phyloP scores from a whole-genome alignment of 2,888 invertebrate species.

The Doris montereyensis region DNA sequence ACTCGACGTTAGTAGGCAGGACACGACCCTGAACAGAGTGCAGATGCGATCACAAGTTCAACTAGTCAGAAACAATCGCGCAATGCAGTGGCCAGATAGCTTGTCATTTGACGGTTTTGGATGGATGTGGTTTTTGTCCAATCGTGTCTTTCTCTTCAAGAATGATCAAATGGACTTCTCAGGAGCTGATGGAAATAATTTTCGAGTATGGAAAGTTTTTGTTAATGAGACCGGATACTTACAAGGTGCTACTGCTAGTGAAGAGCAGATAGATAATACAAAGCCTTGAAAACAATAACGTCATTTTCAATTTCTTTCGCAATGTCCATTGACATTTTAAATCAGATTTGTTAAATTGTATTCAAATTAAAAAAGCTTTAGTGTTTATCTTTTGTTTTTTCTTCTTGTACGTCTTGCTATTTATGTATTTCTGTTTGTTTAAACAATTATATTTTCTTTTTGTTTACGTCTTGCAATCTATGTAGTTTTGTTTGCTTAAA shows the following conservation, averaged over 20 bases:
- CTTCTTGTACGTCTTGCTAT: too few species aligned
- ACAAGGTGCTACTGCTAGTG: background rate
- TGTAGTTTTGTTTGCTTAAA: too few species aligned
- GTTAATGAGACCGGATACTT: conserved; percentile 45
- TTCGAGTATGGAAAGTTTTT: conserved; percentile 46
- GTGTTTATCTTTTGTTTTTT: too few species aligned
- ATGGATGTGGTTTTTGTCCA: conserved; percentile 59
- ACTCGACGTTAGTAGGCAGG: conserved; percentile 46
- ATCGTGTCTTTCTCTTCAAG: conserved; percentile 51
- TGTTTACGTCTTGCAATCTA: too few species aligned
- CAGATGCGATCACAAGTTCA: conserved; percentile 43
- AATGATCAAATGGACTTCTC: conserved; percentile 36
- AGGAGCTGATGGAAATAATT: conserved; percentile 16
- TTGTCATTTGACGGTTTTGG: conserved; percentile 52
- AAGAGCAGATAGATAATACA: background rate
- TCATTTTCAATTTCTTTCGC: too few species aligned
- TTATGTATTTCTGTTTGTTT: too few species aligned
- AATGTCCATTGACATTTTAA: too few species aligned
- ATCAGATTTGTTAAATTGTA: too few species aligned
- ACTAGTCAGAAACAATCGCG: conserved; percentile 42
- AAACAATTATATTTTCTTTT: too few species aligned
- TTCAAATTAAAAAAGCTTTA: too few species aligned
- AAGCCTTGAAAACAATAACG: background rate
- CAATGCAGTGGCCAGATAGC: conserved; percentile 60
- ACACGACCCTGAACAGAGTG: conserved; percentile 44